Percentiles rank a stretch among this genome's conserved stretches.
Evolutionary conservation across 2,797 vertebrate species (phyloP).

Genomic region (Sebastes oblongus): DNA sequence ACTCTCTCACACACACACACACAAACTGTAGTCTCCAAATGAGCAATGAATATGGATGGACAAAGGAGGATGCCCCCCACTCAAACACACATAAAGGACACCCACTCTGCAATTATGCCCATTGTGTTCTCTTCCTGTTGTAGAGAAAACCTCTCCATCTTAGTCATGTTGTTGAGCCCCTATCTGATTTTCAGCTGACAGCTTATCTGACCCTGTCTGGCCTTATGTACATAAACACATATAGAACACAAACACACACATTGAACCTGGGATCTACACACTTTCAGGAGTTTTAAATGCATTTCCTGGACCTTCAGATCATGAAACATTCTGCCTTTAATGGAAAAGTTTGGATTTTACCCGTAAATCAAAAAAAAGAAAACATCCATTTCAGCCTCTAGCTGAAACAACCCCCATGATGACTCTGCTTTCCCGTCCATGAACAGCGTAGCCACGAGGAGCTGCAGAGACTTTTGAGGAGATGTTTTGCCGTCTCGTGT

Average conservation of each 20-base stretch:
- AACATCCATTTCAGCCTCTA: background rate
- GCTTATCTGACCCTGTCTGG: slow-evolving; percentile 63
- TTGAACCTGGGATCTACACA: background rate
- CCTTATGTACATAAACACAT: slow-evolving; percentile 51
- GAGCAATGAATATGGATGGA: slow-evolving; percentile 28
- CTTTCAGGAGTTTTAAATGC: background rate
- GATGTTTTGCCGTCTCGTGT: slow-evolving; percentile 41
- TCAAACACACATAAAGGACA: slow-evolving; percentile 24
- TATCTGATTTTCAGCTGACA: slow-evolving; percentile 58
- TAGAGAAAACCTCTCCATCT: slow-evolving; percentile 43
- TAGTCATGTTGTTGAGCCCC: slow-evolving; percentile 35
- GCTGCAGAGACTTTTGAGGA: slow-evolving; percentile 5
- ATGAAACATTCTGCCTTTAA: background rate
- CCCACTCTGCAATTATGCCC: slow-evolving; percentile 61
- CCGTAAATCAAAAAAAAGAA: background rate
- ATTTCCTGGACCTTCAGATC: background rate
- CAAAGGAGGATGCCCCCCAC: slow-evolving; percentile 21
- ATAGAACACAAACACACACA: slow-evolving; percentile 7
- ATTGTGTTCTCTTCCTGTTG: slow-evolving; percentile 69
- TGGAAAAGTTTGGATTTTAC: background rate
- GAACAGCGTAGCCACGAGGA: background rate
- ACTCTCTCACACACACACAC: slow-evolving; percentile 1
- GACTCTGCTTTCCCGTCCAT: background rate
- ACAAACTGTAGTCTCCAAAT: slow-evolving; percentile 31
- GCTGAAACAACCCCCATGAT: background rate